Evolutionary conservation across 2,888 invertebrate genomes (phyloP), one percentile per base, ranked within the genome.

Genomic region (Chrysina gloriosa): DNA sequence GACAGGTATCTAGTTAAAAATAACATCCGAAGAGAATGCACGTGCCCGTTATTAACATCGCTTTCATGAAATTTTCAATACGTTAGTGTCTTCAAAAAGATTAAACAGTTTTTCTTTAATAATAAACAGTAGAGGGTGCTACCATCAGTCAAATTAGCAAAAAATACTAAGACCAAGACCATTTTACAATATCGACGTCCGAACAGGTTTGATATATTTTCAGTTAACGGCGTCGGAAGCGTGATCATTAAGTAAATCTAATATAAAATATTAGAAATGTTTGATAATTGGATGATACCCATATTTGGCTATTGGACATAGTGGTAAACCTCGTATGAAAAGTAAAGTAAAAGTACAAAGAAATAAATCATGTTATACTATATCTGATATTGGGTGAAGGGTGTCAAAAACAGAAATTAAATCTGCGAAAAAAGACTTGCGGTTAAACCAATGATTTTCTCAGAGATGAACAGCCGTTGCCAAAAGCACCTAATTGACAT

Each of bases 401-500:
- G 9, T 69, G 70, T 23, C 52, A 27, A 36, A n/a, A n/a, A n/a
- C n/a, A n/a, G n/a, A n/a, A n/a, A n/a, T n/a, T n/a, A n/a, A n/a
- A n/a, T n/a, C n/a, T n/a, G n/a, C n/a, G n/a, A n/a, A 52, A 68
- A 65, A 63, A 29, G 48, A 27, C 34, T 63, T 48, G 63, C 4
- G 36, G 2, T 63, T 48, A 48, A 63, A 23, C 42, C 58, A 23
- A 39, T 58, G n/a, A n/a, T 11, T 36, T 21, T 19, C 27, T 42
- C 29, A 21, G 34, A 48, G n/a, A 25, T 48, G 21, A 65, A 65
- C 21, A 14, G 25, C 11, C 50, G 77, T 47, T 78, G 79, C 54
- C 78, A 79, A 74, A 78, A 78, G 2, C 78, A 80, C 65, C 69
- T 80, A 2, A 78, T 79, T 45, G 78, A 81, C 70, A 73, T 79